Evolutionary conservation across 2,888 invertebrate species (phyloP).

Genomic region (Cataglyphis altisquamis): DNA sequence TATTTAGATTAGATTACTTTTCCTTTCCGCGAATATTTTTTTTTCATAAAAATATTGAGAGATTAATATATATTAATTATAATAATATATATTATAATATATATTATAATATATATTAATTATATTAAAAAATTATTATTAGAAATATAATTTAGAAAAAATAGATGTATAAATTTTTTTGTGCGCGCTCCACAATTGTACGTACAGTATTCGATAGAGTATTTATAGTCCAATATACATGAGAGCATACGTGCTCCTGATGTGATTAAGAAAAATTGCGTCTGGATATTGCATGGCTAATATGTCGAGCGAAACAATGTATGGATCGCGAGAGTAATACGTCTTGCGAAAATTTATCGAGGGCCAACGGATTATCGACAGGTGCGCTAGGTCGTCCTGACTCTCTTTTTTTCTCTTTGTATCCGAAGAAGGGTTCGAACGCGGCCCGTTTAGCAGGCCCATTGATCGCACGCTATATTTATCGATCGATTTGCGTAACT

Average conservation of each 20-base stretch:
- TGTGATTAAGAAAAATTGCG: conserved; percentile 54
- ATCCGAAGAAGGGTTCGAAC: conserved; percentile 63
- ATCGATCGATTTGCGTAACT: conserved; percentile 72
- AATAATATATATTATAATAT: no score
- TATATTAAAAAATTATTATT: no score
- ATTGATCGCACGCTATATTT: conserved; percentile 69
- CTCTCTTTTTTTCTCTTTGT: conserved; percentile 29
- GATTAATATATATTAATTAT: neutral
- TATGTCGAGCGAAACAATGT: conserved; percentile 52
- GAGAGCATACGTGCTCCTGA: conserved; percentile 29
- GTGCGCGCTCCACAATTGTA: neutral
- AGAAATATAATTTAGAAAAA: neutral
- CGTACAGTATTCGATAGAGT: neutral
- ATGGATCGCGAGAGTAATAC: conserved; percentile 40
- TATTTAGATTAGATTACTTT: neutral
- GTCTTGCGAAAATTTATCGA: conserved; percentile 53
- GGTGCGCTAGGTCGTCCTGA: conserved; percentile 40
- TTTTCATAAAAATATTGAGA: neutral
- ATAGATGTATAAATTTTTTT: neutral
- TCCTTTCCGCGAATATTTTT: neutral
- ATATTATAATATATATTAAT: neutral
- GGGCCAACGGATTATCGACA: conserved; percentile 56
- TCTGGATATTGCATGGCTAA: conserved; percentile 35
- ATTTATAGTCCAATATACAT: conserved; percentile 31
- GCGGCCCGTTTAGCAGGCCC: conserved; percentile 47